Base-by-base conservation (phyloP, 2,797 vertebrate species). In the Malurus splendens region DNA sequence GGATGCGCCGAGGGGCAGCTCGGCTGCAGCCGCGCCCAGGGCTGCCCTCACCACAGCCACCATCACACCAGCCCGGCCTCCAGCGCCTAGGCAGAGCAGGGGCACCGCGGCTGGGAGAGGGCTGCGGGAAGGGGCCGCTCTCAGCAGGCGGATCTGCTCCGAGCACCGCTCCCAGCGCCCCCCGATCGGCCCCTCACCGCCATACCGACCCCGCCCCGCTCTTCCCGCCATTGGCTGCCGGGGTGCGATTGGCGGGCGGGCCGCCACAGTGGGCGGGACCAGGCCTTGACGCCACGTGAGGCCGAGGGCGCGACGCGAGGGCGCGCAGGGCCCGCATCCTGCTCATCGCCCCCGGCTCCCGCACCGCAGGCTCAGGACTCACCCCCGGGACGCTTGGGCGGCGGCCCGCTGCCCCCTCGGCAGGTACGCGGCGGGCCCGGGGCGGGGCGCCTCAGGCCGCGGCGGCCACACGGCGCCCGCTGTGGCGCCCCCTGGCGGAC, bases 81-180 rank as follows among this genome's bases (percentile, higher is more conserved):
- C 39, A 23, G 48, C 15, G 18, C 41, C 50, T 0, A 33, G 50
- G 24, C 30, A 20, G 25, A 36, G 50, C 57, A 14, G 36, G 19
- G 57, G 10, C 33, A 24, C 24, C 1, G 28, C 10, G 19, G 33
- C 56, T 3, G 55, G 6, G 14, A 32, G 5, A 27, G 11, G 12
- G 22, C 55, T 18, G 47, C 55, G 32, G 47, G 18, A 24, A 61
- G 28, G 47, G 28, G 12, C 60, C 32, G 28, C 47, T 32, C 18
- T 8, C 32, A 23, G 32, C 48, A 10, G 22, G 32, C 18, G 10
- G 39, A 3, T 12, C 7, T 8, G 39, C 14, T 2, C 38, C 54
- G 3, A 59, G 25, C 38, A 4, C 9, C 12, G 39, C 0, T 25
- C 7, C 38, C 18, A 5, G 24, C 3, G 52, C 15, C 8, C 4